Base-by-base conservation (phyloP, 2,797 vertebrate genomes). In the Alosa sapidissima region DNA sequence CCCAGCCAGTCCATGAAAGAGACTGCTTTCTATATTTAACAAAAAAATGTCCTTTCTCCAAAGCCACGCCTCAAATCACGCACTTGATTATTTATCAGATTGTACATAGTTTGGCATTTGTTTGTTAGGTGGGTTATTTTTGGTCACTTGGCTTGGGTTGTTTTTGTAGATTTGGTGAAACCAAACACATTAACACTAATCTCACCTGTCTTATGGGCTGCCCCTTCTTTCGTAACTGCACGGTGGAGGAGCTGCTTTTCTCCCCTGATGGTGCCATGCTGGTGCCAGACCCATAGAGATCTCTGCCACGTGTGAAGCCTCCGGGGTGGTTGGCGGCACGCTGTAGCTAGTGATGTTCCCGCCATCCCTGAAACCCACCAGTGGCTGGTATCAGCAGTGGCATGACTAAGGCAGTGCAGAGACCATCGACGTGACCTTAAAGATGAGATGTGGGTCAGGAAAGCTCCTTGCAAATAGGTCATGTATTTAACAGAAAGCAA, bases 31-130 rank as follows among this genome's bases (percentile, higher is more conserved):
- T 89, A 86, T 92, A 83, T 55, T 24, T 28, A 51, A 78, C n/a
- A 75, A 81, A 41, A 92, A 91, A 62, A 9, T 8, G 92, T 91
- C 91, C 91, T 90, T 91, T 94, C 94, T 95, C 93, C 93, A 93
- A 93, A 94, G 93, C 92, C 90, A 93, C 91, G 93, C 93, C 94
- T 95, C 94, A 94, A 94, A 94, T 92, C 93, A 93, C 92, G 92
- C 94, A 94, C 94, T 95, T 89, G 86, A 89, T 91, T 95, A 95
- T 95, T 95, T 94, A 95, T 95, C 94, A 90, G 92, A 92, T 92
- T 95, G 94, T 96, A 95, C 92, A 95, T 95, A 95, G 93, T 95
- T 95, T 96, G 94, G 89, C 93, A 95, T 78, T 78, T 47, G 65
- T 72, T 78, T 78, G 41, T 47, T 10, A 41, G 72, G 36, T 47